Evolutionary conservation across 2,888 invertebrate genomes (phyloP).

Genomic region (Melanotus villosus): DNA sequence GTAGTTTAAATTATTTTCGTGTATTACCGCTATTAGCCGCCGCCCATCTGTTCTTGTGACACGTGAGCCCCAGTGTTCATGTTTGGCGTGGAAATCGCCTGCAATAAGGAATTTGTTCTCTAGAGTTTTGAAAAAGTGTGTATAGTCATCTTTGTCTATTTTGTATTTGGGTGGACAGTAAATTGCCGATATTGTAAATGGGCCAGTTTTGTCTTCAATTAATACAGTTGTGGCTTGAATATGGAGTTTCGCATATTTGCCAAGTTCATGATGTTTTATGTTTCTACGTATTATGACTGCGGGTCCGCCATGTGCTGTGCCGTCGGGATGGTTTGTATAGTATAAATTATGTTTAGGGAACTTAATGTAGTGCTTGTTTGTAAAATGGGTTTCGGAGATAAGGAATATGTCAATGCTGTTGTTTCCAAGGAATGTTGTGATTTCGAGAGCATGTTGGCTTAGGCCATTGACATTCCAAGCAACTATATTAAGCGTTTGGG

Average conservation of each 20-base stretch:
- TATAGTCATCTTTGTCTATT: slow-evolving; percentile 20
- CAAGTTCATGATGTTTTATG: slow-evolving; percentile 15
- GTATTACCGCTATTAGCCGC: slow-evolving; percentile 9
- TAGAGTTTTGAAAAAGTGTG: slow-evolving; percentile 33
- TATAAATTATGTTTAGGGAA: slow-evolving; percentile 14
- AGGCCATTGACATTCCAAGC: slow-evolving; percentile 22
- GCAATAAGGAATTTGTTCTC: slow-evolving; percentile 11
- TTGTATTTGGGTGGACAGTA: slow-evolving; percentile 41
- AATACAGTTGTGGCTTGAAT: slow-evolving; percentile 26
- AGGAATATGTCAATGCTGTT: slow-evolving; percentile 24
- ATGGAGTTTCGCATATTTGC: slow-evolving; percentile 7
- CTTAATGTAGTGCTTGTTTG: slow-evolving; percentile 11
- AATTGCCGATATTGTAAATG: slow-evolving; percentile 26
- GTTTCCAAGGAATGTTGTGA: slow-evolving; percentile 15
- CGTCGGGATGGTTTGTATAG: slow-evolving; percentile 44
- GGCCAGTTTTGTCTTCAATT: slow-evolving; percentile 22
- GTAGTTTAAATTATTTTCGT: slow-evolving; percentile 6
- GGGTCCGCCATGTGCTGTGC: slow-evolving; percentile 35
- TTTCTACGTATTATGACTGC: slow-evolving; percentile 19
- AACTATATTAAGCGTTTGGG: neutral
- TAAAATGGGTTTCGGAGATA: slow-evolving; percentile 22
- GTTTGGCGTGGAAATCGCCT: slow-evolving; percentile 24
- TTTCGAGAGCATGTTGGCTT: slow-evolving; percentile 4
- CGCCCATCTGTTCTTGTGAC: slow-evolving; percentile 10
- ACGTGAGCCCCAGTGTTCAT: slow-evolving; percentile 20